phyloP scores from a whole-genome alignment of 2,888 invertebrate species.

The Fragum fragum region DNA sequence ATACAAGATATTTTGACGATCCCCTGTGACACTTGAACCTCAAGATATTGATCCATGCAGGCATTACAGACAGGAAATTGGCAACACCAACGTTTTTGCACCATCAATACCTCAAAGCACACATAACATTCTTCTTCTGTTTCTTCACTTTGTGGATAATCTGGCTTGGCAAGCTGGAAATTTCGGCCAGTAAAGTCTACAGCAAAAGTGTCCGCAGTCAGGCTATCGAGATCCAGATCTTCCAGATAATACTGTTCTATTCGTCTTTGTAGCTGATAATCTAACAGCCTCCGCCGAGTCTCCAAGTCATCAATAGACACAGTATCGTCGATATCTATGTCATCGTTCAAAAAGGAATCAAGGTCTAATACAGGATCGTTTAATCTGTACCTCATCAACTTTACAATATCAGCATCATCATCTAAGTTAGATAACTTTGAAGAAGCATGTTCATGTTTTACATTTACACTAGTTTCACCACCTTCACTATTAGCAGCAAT shows the following conservation, averaged over 20 bases:
- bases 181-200: background rate
- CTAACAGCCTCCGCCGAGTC: conserved; percentile 1
- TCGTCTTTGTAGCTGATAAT: conserved; percentile 8
- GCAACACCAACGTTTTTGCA: conserved; percentile 84
- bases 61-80: conserved; percentile 82
- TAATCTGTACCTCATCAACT: background rate
- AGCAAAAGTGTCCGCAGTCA: conserved; percentile 9
- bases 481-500: background rate
- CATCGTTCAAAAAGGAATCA: conserved; percentile 7
- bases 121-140: conserved; percentile 80
- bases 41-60: conserved; percentile 84
- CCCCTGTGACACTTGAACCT: conserved; percentile 80
- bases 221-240: conserved; percentile 21
- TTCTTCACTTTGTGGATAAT: conserved; percentile 64
- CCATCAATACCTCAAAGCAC: conserved; percentile 77
- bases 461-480: background rate
- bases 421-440: no score
- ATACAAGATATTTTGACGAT: conserved; percentile 85
- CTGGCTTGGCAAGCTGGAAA: conserved; percentile 24
- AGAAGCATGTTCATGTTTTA: no score
- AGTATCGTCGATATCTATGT: background rate
- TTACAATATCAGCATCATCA: background rate
- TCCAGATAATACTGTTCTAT: conserved; percentile 26
- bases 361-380: conserved; percentile 13
- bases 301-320: conserved; percentile 12